Conservation (phyloP, 92 coral and sea anemone genomes). For the Porites evermanni region DNA sequence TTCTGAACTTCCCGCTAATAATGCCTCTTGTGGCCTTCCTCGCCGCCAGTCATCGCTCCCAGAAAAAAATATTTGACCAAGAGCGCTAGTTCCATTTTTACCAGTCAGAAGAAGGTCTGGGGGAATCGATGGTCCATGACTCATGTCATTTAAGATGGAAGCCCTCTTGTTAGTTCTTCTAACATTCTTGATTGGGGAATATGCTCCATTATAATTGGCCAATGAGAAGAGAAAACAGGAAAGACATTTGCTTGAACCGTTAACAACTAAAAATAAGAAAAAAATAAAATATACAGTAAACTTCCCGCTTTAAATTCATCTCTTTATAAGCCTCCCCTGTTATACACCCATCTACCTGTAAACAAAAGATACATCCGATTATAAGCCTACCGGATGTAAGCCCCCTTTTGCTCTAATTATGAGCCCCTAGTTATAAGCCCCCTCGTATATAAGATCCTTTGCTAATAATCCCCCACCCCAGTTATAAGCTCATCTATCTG, state of each 20-base stretch:
- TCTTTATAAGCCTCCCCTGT: too few species aligned
- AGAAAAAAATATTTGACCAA: background rate
- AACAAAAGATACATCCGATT: too few species aligned
- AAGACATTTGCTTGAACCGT: background rate
- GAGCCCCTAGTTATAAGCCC: too few species aligned
- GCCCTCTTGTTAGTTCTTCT: background rate
- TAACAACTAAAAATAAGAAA: background rate
- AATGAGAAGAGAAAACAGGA: background rate
- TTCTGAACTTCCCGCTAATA: conserved; percentile 2
- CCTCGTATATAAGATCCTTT: too few species aligned
- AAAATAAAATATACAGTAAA: background rate
- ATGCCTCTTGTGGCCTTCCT: background rate
- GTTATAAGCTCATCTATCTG: too few species aligned
- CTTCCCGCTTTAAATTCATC: too few species aligned
- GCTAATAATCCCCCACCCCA: too few species aligned
- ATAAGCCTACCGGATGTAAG: too few species aligned
- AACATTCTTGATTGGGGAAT: background rate
- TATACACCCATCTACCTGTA: too few species aligned
- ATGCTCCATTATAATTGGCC: background rate
- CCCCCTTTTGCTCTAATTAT: too few species aligned
- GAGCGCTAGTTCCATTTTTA: conserved; percentile 9
- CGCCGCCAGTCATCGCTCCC: background rate
- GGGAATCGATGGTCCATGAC: conserved; percentile 8
- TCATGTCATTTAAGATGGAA: background rate
- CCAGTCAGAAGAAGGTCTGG: conserved; percentile 3